Evolutionary conservation across 2,113 vertebrate species (phyloP).

Genomic region (Sorex fumeus): DNA sequence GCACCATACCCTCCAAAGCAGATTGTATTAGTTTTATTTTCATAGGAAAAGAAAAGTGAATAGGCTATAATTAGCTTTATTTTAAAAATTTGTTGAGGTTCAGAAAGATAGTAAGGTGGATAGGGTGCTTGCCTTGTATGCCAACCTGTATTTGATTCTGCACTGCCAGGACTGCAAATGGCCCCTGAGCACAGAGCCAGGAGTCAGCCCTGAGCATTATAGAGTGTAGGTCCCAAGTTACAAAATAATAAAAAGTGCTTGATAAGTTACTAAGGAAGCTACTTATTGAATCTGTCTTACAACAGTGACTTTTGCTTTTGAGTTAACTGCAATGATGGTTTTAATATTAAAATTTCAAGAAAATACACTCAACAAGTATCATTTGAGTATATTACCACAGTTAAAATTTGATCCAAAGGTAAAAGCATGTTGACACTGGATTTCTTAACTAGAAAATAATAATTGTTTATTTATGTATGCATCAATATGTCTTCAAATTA

Average conservation of each 20-base stretch:
- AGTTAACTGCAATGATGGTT: not conserved
- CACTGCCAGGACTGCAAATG: no score
- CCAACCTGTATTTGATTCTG: no score
- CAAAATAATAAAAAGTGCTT: not conserved
- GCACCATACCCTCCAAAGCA: no score
- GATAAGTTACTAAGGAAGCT: not conserved
- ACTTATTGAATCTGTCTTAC: not conserved
- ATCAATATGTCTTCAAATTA: not conserved
- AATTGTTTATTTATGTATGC: not conserved
- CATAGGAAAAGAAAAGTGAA: not conserved
- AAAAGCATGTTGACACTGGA: not conserved
- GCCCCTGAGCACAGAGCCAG: no score
- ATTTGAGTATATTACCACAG: conserved; percentile 17
- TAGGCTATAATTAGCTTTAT: not conserved
- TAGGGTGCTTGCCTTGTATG: no score
- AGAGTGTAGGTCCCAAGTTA: no score
- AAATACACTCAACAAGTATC: not conserved
- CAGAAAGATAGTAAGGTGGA: no score
- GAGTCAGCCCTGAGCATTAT: no score
- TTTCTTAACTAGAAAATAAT: not conserved
- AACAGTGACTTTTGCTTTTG: not conserved
- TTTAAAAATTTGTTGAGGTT: no score
- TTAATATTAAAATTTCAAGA: conserved; percentile 55
- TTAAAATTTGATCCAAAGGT: conserved; percentile 1
- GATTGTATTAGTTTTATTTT: not conserved